A percentile compares a stretch with the other conserved stretches of the same genome.
These are phyloP conservation scores for Myopa testacea DNA, from an alignment of 2,888 invertebrate species.

Conservation along the genomic window DNA sequence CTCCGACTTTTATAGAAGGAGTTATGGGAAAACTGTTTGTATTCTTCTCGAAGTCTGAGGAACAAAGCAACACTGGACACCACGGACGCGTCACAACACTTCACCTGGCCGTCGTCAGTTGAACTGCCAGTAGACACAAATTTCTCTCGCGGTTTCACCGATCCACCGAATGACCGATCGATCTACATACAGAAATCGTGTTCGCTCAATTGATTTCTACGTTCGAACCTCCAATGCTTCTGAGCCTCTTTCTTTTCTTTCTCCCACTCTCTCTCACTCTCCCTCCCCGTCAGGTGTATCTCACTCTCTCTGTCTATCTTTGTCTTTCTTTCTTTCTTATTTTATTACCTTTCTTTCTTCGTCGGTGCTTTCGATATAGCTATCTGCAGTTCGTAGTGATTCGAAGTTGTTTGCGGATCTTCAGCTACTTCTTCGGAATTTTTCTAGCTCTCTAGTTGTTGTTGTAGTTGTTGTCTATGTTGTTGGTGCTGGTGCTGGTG, in stretches of 20 bases:
- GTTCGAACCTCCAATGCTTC: neutral
- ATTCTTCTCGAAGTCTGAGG: no score
- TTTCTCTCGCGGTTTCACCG: conserved; percentile 62
- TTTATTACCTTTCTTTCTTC: neutral
- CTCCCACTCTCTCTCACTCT: conserved; percentile 37
- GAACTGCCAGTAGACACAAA: conserved; percentile 59
- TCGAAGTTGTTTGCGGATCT: neutral
- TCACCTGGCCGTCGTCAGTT: conserved; percentile 49
- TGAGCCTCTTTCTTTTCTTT: neutral
- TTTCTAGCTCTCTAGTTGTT: conserved; percentile 12
- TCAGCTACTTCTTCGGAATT: conserved; percentile 24
- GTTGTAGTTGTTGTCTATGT: neutral
- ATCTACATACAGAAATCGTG: neutral
- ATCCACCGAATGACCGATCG: conserved; percentile 36
- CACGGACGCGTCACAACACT: conserved; percentile 49
- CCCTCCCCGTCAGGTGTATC: conserved; percentile 42
- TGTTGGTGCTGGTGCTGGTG: conserved; percentile 7
- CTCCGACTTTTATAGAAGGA: no score
- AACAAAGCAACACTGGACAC: no score
- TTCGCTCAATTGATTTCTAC: no score
- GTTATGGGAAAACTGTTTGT: no score
- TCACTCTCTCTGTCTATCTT: neutral
- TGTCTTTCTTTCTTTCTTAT: neutral
- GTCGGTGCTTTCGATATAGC: neutral
- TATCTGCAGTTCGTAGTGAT: neutral